Percentiles rank a stretch among this genome's conserved stretches.
Evolutionary conservation across 2,888 invertebrate species (phyloP).

Genomic region (Sycophila texana): DNA sequence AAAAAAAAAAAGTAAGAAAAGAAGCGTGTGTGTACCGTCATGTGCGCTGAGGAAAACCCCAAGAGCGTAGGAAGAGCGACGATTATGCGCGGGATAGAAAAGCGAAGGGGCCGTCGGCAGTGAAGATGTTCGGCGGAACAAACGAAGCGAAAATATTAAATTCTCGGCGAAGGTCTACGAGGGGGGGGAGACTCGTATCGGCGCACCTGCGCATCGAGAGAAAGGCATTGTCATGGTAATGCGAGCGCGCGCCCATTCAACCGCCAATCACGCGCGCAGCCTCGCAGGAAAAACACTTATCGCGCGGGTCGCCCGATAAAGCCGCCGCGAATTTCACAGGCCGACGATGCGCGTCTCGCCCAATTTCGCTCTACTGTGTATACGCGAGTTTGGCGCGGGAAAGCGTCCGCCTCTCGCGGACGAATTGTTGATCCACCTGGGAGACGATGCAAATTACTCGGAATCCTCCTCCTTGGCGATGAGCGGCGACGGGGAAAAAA

Average conservation of each 20-base stretch:
- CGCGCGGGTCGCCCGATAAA: conserved; percentile 10
- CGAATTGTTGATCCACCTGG: neutral
- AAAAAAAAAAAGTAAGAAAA: too few species aligned
- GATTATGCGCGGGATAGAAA: too few species aligned
- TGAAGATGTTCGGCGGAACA: neutral
- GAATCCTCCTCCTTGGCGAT: too few species aligned
- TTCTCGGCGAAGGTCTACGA: neutral
- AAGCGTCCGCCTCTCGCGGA: neutral
- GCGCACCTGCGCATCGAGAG: conserved; percentile 1
- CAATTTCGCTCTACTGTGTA: neutral
- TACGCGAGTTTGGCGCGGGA: too few species aligned
- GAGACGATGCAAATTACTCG: neutral
- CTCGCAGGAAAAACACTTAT: conserved; percentile 56
- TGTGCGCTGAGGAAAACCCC: too few species aligned
- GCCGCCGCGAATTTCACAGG: neutral
- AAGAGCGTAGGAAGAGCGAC: too few species aligned
- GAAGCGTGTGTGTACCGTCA: too few species aligned
- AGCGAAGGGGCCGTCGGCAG: neutral
- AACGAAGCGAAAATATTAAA: conserved; percentile 18
- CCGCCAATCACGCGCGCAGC: conserved; percentile 63
- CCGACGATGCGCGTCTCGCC: neutral
- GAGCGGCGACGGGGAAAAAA: too few species aligned
- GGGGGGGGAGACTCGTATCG: neutral
- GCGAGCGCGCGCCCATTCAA: conserved; percentile 60
- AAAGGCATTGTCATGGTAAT: conserved; percentile 65